phyloP scores from a whole-genome alignment of 1,140 invertebrate genomes.

The Metaphire vulgaris region DNA sequence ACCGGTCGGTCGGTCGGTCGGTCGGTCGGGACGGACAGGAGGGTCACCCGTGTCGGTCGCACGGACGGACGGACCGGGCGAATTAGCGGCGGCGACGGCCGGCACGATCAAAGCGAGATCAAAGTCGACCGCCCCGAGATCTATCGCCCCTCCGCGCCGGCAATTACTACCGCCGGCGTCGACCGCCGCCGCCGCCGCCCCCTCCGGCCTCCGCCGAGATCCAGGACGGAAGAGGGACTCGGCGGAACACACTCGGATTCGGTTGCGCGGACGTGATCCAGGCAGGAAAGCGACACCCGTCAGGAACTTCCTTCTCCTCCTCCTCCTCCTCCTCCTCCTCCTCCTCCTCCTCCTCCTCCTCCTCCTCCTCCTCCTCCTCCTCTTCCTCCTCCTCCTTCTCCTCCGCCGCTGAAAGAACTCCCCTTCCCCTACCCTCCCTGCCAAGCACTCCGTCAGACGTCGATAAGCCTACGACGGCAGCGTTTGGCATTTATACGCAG shows the following conservation, averaged over 20 bases:
- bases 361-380: not conserved
- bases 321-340: not conserved
- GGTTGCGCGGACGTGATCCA: not conserved
- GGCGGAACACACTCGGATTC: too few relatives aligned
- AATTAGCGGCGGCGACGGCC: not conserved
- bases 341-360: not conserved
- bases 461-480: not conserved
- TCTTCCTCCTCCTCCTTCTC: not conserved
- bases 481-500: not conserved
- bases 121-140: not conserved
- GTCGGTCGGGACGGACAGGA: too few relatives aligned
- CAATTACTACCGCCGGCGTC: not conserved
- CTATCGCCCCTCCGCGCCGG: not conserved
- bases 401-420: not conserved
- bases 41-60: too few relatives aligned
- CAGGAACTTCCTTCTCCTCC: not conserved
- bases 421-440: not conserved
- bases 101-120: not conserved
- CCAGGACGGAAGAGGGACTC: not conserved
- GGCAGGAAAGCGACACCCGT: not conserved
- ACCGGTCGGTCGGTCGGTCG: too few relatives aligned
- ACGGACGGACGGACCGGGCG: too few relatives aligned
- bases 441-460: not conserved
- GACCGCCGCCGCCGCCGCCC: too few relatives aligned
- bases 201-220: not conserved